These are phyloP conservation scores for Chironex yamaguchii DNA, from an alignment of 30 jellyfish, hydroid and myxozoan species.

Conservation along the genomic window DNA sequence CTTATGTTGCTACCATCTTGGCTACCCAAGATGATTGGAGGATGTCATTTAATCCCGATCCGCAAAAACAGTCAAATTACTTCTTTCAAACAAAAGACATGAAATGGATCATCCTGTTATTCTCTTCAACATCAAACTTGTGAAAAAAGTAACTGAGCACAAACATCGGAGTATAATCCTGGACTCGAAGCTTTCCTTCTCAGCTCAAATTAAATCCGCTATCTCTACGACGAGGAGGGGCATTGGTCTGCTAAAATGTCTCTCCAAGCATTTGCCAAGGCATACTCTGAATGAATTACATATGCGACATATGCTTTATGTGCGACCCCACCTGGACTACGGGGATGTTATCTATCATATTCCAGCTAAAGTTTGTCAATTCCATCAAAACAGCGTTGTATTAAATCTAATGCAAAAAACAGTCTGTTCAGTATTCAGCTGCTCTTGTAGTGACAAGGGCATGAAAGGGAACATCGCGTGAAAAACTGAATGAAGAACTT, in stretches of 20 bases:
- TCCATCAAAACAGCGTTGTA: neutral
- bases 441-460: neutral
- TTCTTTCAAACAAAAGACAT: conserved; percentile 32
- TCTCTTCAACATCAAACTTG: conserved; percentile 30
- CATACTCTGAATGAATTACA: conserved; percentile 12
- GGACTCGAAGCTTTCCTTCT: conserved; percentile 46
- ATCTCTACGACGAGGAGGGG: conserved; percentile 33
- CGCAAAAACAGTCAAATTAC: conserved; percentile 7
- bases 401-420: neutral
- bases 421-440: conserved; percentile 7
- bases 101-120: conserved; percentile 38
- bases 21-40: no score
- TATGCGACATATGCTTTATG: conserved; percentile 23
- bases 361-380: neutral
- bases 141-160: neutral
- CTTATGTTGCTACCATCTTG: no score
- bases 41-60: no score
- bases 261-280: conserved; percentile 54
- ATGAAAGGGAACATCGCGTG: neutral
- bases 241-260: conserved; percentile 58
- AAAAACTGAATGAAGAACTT: no score
- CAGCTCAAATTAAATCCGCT: conserved; percentile 43
- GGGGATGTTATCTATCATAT: conserved; percentile 15
- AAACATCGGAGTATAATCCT: conserved; percentile 44
- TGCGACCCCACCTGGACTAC: conserved; percentile 13